Conservation (phyloP, 2,888 invertebrate species). For the Lissonota sp. region DNA sequence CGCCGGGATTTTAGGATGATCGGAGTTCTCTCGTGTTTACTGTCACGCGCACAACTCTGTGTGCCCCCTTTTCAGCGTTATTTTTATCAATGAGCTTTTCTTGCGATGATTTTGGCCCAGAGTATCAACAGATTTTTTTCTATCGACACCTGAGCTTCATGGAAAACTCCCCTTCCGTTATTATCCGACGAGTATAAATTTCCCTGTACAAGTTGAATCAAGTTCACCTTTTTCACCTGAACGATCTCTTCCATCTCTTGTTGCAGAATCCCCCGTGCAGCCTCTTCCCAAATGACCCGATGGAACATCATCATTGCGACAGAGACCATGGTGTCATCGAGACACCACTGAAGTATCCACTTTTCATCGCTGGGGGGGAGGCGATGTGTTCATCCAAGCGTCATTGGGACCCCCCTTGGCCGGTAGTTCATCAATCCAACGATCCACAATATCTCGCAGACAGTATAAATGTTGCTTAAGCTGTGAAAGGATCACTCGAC, state of each 20-base stretch:
- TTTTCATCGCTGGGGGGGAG: conserved; percentile 22
- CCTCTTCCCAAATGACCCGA: conserved; percentile 26
- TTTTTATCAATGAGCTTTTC: not conserved
- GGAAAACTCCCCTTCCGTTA: not conserved
- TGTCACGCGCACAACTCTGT: conserved; percentile 16
- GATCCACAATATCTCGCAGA: not conserved
- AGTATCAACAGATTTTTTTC: not conserved
- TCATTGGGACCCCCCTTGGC: conserved; percentile 39
- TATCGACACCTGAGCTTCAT: no score
- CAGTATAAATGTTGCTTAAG: not conserved
- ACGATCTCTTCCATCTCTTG: not conserved
- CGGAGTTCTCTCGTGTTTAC: conserved; percentile 45
- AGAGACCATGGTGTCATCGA: conserved; percentile 49
- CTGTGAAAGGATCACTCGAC: conserved; percentile 34
- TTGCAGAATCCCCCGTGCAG: not conserved
- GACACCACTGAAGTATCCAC: conserved; percentile 42
- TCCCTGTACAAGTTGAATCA: not conserved
- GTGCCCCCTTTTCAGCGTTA: conserved; percentile 5
- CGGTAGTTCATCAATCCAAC: conserved; percentile 42
- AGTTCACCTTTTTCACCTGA: not conserved
- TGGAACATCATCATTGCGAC: conserved; percentile 41
- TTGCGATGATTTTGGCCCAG: not conserved
- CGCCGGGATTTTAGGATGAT: conserved; percentile 51
- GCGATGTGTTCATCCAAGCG: conserved; percentile 31
- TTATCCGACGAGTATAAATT: conserved; percentile 37